Evolutionary conservation across 2,888 invertebrate species (phyloP).

Genomic region (Portevinia maculata): DNA sequence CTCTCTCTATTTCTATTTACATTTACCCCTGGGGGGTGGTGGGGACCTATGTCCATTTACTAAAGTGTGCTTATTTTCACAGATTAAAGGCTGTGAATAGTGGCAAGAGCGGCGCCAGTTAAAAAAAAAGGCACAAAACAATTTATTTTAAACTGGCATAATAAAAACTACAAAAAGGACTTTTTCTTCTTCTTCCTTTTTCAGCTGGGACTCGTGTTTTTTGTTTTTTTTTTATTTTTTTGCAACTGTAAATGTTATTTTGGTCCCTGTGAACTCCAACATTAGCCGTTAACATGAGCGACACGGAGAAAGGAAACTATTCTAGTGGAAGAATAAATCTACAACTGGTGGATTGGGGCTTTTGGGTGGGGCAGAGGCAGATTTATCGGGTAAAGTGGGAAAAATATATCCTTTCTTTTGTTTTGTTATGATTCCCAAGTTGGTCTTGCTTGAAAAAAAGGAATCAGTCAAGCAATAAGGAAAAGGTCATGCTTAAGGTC

Average conservation of each 20-base stretch:
- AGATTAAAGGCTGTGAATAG: constrained; percentile 71
- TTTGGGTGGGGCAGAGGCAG: background rate
- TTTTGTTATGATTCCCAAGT: constrained; percentile 36
- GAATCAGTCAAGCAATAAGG: constrained; percentile 9
- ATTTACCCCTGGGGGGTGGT: background rate
- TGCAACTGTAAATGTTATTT: constrained; percentile 64
- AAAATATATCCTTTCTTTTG: constrained; percentile 5
- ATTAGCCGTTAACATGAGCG: constrained; percentile 71
- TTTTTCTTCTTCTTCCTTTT: constrained; percentile 2
- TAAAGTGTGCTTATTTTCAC: constrained; percentile 73
- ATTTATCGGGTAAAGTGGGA: constrained; percentile 21
- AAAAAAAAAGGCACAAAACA: constrained; percentile 66
- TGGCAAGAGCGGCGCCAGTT: constrained; percentile 19
- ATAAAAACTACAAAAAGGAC: constrained; percentile 68
- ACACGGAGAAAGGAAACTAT: constrained; percentile 64
- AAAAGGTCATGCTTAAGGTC: background rate
- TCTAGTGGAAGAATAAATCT: constrained; percentile 51
- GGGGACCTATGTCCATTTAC: constrained; percentile 69
- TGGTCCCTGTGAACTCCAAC: constrained; percentile 68
- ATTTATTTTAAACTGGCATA: constrained; percentile 73
- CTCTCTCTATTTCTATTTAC: background rate
- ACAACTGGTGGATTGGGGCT: background rate
- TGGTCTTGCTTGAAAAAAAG: constrained; percentile 3
- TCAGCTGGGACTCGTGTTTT: constrained; percentile 4
- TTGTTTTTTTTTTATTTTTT: constrained; percentile 6